phyloP scores from a whole-genome alignment of 1,140 invertebrate genomes.

The Halesus radiatus region DNA sequence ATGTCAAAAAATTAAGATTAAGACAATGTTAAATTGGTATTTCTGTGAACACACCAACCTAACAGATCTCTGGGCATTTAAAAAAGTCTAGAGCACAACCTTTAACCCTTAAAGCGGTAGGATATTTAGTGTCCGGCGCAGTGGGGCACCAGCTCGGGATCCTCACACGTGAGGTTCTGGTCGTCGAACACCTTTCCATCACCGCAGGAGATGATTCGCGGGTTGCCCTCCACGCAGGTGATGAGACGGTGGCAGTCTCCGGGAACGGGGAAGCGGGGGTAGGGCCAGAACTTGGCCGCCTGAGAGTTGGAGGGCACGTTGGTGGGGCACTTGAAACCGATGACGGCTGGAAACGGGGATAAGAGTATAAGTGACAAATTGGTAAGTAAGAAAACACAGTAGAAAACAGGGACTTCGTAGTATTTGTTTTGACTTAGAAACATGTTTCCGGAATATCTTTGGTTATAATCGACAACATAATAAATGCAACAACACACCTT shows the following conservation, averaged over 20 bases:
- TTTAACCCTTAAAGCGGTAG: too few relatives aligned
- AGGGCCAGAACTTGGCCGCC: conserved; percentile 90
- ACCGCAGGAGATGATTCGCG: conserved; percentile 87
- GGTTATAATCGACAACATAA: too few relatives aligned
- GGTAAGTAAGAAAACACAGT: too few relatives aligned
- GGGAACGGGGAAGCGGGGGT: conserved; percentile 87
- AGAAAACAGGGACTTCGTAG: too few relatives aligned
- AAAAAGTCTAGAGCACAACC: too few relatives aligned
- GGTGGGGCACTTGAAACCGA: conserved; percentile 87
- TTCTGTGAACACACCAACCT: too few relatives aligned
- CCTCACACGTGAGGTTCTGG: conserved; percentile 84
- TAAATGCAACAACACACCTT: too few relatives aligned
- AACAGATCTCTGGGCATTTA: too few relatives aligned
- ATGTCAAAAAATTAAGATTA: too few relatives aligned
- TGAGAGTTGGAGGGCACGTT: conserved; percentile 84
- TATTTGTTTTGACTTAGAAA: too few relatives aligned
- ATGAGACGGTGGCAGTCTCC: conserved; percentile 88
- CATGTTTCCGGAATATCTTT: too few relatives aligned
- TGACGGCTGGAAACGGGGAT: conserved; percentile 72
- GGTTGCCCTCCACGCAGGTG: conserved; percentile 89
- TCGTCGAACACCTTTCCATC: conserved; percentile 90
- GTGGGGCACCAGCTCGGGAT: conserved; percentile 81
- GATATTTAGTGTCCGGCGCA: conserved; percentile 57
- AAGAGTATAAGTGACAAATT: background rate
- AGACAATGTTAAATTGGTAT: too few relatives aligned